Evolutionary conservation across 2,113 vertebrate species (phyloP).

Genomic region (Cebus imitator): DNA sequence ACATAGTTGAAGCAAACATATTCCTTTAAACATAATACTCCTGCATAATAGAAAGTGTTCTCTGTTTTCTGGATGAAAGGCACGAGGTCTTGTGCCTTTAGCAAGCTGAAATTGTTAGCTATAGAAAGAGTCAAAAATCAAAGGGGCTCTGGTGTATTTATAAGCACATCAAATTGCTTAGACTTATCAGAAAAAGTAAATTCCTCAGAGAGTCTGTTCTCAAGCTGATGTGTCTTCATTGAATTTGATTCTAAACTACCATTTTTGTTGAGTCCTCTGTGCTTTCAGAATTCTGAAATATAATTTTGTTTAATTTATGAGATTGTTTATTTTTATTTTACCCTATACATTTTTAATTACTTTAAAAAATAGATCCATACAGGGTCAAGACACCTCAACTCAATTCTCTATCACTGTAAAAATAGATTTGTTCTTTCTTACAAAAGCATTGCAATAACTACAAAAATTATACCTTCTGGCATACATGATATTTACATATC

Average conservation of each 20-base stretch:
- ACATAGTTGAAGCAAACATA: background rate
- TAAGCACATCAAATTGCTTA: background rate
- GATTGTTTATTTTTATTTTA: background rate
- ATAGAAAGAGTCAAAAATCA: background rate
- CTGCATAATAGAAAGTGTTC: background rate
- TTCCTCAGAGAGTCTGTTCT: background rate
- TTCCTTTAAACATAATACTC: background rate
- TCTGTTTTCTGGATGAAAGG: background rate
- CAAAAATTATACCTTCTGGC: background rate
- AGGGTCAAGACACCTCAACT: background rate
- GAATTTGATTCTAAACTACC: background rate
- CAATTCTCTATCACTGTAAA: background rate
- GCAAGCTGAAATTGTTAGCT: background rate
- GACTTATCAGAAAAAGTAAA: background rate
- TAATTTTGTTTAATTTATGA: background rate
- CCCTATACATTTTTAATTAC: background rate
- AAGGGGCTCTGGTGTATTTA: background rate
- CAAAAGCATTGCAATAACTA: background rate
- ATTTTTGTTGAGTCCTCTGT: background rate
- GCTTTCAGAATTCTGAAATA: background rate
- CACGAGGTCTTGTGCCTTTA: background rate
- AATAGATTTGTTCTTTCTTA: background rate
- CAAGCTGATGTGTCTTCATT: background rate
- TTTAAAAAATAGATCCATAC: background rate
- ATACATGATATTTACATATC: background rate